These are phyloP conservation scores for Psophia crepitans DNA, from an alignment of 2,113 vertebrate species.

Conservation along the genomic window DNA sequence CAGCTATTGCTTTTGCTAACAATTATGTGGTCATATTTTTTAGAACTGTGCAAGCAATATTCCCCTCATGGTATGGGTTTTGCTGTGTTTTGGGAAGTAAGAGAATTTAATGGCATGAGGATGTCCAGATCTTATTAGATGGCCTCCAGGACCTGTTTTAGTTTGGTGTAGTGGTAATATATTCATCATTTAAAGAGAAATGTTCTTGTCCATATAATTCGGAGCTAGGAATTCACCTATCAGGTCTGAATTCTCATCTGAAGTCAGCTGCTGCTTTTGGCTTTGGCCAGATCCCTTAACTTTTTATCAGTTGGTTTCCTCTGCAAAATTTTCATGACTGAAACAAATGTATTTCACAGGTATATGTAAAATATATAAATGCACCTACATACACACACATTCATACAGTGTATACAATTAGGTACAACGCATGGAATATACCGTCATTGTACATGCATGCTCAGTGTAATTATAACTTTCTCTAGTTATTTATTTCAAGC, in stretches of 20 bases:
- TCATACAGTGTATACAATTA: neutral
- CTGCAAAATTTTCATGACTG: neutral
- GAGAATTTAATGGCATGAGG: neutral
- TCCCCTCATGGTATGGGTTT: neutral
- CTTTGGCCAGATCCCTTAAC: neutral
- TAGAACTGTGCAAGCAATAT: neutral
- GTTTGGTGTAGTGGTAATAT: neutral
- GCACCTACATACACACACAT: fast-evolving
- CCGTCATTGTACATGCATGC: neutral
- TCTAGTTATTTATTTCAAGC: neutral
- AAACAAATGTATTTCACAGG: neutral
- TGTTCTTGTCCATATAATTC: neutral
- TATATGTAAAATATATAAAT: neutral
- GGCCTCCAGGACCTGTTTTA: neutral
- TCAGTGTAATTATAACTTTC: neutral
- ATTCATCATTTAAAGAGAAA: neutral
- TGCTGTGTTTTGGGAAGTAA: neutral
- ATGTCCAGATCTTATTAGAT: neutral
- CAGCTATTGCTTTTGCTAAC: neutral
- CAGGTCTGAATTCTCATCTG: neutral
- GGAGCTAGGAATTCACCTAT: neutral
- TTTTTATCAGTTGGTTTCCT: neutral
- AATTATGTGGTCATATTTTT: neutral
- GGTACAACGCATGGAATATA: neutral
- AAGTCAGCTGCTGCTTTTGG: neutral